Evolutionary conservation across 2,797 vertebrate genomes (phyloP).

Genomic region (Clarias pachynema): DNA sequence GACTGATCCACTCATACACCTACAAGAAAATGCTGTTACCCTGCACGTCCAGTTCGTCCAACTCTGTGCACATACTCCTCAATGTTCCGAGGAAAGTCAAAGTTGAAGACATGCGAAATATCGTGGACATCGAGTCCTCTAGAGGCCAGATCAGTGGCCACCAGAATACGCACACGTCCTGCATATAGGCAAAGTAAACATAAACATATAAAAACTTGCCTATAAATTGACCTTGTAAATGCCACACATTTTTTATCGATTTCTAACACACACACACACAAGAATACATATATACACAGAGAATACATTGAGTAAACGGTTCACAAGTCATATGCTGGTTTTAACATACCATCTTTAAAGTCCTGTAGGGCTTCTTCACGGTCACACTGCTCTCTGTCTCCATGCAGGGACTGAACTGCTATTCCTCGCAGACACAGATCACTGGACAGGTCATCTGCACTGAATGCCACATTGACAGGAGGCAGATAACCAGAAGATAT

Average conservation of each 20-base stretch:
- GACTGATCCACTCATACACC: not conserved
- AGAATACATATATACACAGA: no score
- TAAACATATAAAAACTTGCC: not conserved
- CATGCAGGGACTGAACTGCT: slow-evolving; percentile 90
- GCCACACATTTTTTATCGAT: no score
- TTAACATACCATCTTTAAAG: slow-evolving; percentile 83
- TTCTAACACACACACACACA: no score
- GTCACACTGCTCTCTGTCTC: slow-evolving; percentile 89
- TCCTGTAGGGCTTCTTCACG: slow-evolving; percentile 91
- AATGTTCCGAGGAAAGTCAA: slow-evolving; percentile 92
- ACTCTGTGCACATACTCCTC: slow-evolving; percentile 96
- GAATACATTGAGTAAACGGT: no score
- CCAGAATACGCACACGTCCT: slow-evolving; percentile 90
- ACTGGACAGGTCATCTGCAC: slow-evolving; percentile 91
- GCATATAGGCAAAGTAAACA: not conserved
- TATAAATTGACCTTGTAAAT: no score
- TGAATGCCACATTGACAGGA: slow-evolving; percentile 57
- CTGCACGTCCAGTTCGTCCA: slow-evolving; percentile 93
- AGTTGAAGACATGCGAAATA: slow-evolving; percentile 94
- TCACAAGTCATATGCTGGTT: not conserved
- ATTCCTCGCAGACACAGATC: slow-evolving; percentile 87
- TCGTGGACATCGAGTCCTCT: slow-evolving; percentile 92
- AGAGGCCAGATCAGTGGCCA: slow-evolving; percentile 94
- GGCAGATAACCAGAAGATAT: not conserved
- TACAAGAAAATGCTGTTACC: slow-evolving; percentile 70